Conservation (phyloP, 2,113 vertebrate species). For the Salminus brasiliensis region DNA sequence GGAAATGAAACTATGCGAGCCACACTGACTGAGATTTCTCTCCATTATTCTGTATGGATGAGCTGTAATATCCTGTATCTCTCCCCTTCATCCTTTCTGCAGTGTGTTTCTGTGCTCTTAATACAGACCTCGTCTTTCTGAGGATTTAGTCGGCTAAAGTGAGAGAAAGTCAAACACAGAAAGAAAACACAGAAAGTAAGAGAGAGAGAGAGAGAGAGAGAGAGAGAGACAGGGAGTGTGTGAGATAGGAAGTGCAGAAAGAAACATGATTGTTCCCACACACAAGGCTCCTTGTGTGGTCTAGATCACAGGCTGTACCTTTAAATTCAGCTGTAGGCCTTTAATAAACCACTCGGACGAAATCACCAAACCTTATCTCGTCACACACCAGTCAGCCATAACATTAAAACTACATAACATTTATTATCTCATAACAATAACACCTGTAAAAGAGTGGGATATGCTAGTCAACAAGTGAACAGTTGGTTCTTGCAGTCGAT, state of each 20-base stretch:
- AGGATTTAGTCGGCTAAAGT: conserved; percentile 13
- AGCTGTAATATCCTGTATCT: conserved; percentile 49
- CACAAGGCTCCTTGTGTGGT: conserved; percentile 20
- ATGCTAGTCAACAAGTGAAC: too few species aligned
- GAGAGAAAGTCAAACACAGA: conserved; percentile 1
- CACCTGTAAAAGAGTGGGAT: too few species aligned
- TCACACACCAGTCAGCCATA: neutral
- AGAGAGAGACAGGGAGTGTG: neutral
- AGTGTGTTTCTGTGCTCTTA: conserved; percentile 4
- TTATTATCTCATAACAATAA: too few species aligned
- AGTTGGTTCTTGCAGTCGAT: too few species aligned
- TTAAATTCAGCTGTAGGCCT: conserved; percentile 44
- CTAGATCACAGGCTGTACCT: conserved; percentile 20
- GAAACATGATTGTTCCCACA: conserved; percentile 23
- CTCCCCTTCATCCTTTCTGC: neutral
- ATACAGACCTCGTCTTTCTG: neutral
- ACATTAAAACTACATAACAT: too few species aligned
- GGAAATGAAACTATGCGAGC: conserved; percentile 55
- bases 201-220: neutral
- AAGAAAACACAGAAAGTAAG: neutral
- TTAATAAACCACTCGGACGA: conserved; percentile 8
- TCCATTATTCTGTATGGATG: conserved; percentile 37
- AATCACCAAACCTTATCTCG: neutral
- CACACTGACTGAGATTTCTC: conserved; percentile 18
- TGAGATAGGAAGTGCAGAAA: too few species aligned